Base-by-base conservation (phyloP, 2,797 vertebrate genomes). In the Tapera naevia region DNA sequence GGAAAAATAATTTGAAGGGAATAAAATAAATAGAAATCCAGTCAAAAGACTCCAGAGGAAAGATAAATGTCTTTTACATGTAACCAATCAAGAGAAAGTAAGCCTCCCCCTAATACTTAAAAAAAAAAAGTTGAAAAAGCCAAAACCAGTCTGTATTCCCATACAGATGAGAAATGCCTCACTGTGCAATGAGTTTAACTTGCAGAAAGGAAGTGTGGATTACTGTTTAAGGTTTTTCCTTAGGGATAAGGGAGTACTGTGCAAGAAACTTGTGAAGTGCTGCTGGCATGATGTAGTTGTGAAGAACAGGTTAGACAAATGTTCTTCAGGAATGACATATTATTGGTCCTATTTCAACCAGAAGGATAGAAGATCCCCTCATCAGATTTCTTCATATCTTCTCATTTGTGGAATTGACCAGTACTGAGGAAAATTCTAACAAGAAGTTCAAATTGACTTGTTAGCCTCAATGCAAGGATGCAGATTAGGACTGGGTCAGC, bases 321-420 rank as follows among this genome's bases (percentile, higher is more conserved):
- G 0, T 27, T 73, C 9, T 53, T 79, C 27, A 17, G 61, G 48
- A 64, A 50, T 21, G 19, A 51, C 8, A 46, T 0, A 0, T 56
- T 45, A 23, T 24, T 41, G 45, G 48, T 27, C n/a, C 30, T 69
- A 30, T 17, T 28, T 66, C 51, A 41, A 5, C 30, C 24, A 3
- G 6, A 50, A 71, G 19, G 28, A 12, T 16, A 22, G 30, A 50
- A 85, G 50, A 28, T 37, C 17, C 11, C 11, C 23, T 83, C 23
- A 33, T 13, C 9, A 32, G 5, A 7, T 53, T 53, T 61, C 8
- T 24, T 65, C 33, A 58, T 18, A 12, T 35, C 13, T 43, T 61
- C 32, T 12, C 9, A n/a, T 39, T 60, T 65, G 8, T 30, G 28
- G 43, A 28, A 39, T 3, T 33, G n/a, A 66, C 17, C 3, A 41